Conservation (phyloP, 64 coral and sea anemone genomes). For the Actinia equina region DNA sequence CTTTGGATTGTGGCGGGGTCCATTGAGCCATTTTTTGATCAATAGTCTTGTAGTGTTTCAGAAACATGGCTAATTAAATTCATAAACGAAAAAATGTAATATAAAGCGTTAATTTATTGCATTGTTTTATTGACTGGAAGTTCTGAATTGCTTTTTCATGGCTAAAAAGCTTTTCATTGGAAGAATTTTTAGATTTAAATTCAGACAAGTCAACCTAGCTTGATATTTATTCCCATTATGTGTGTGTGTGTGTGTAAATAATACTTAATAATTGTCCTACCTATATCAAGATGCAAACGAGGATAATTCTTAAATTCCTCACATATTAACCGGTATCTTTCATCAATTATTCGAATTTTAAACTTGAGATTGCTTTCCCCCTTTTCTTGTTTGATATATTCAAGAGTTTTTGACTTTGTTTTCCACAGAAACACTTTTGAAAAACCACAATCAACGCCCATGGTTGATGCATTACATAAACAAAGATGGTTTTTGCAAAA, state of each 20-base stretch:
- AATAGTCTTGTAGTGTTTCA: neutral
- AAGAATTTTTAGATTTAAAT: neutral
- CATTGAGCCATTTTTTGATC: neutral
- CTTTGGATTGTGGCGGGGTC: neutral
- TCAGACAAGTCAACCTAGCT: neutral
- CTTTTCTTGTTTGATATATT: neutral
- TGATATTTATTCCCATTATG: neutral
- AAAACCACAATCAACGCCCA: neutral
- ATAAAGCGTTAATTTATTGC: neutral
- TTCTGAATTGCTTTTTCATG: neutral
- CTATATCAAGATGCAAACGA: neutral
- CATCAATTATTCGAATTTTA: neutral
- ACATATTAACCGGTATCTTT: neutral
- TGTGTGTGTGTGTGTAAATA: neutral
- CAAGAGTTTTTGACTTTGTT: neutral
- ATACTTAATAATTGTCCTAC: neutral
- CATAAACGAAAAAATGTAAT: neutral
- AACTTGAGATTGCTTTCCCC: neutral
- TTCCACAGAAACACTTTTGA: neutral
- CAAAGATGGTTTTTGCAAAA: neutral
- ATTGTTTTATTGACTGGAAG: neutral
- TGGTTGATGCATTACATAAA: neutral
- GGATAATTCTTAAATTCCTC: neutral
- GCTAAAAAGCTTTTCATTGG: neutral
- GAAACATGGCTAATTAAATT: neutral